A percentile compares a stretch with the other conserved stretches of the same genome.
Evolutionary conservation across 2,113 vertebrate genomes (phyloP).

Genomic region (Ceuthmochares aereus): DNA sequence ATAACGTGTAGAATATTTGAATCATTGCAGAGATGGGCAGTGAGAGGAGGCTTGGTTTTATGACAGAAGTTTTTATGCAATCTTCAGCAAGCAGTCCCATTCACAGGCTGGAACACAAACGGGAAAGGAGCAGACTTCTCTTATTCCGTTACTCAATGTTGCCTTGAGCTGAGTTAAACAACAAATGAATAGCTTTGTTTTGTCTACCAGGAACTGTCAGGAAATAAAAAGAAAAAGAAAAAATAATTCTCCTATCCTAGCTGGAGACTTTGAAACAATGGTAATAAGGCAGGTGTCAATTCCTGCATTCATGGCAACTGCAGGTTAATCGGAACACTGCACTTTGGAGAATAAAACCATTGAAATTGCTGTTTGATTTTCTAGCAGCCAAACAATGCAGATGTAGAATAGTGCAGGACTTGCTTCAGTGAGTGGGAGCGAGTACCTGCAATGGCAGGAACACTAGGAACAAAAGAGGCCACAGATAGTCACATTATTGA

Average conservation of each 20-base stretch:
- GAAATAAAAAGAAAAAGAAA: background rate
- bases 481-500: slow-evolving; percentile 33
- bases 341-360: background rate
- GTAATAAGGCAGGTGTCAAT: background rate
- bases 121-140: background rate
- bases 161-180: background rate
- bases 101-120: background rate
- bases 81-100: background rate
- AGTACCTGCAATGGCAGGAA: background rate
- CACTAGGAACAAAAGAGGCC: slow-evolving; percentile 31
- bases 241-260: background rate
- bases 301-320: background rate
- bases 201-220: background rate
- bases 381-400: slow-evolving; percentile 21
- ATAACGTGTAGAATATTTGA: background rate
- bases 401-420: slow-evolving; percentile 12
- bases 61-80: background rate
- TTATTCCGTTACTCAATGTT: background rate
- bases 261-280: slow-evolving; percentile 13
- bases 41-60: background rate
- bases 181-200: background rate
- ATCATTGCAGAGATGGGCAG: background rate
- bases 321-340: background rate
- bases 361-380: slow-evolving; percentile 43
- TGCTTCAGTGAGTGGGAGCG: background rate